phyloP scores from a whole-genome alignment of 2,888 invertebrate genomes.

The Gandaritis pyraliata region DNA sequence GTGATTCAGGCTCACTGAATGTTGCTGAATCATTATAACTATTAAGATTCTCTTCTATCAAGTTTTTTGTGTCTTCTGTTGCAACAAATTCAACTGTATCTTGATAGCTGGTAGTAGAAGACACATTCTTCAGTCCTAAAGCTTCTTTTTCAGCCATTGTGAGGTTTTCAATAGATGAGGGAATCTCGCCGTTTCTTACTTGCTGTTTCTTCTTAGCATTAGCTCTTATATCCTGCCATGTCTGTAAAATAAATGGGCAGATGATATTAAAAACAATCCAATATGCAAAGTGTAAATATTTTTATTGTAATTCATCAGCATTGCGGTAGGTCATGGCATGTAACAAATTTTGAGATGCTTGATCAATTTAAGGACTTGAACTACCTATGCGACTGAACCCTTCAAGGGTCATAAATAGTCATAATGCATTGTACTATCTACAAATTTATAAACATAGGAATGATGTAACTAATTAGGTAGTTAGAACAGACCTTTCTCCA shows the following conservation, averaged over 20 bases:
- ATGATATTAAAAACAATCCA: no score
- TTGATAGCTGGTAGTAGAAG: constrained; percentile 54
- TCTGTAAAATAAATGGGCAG: constrained; percentile 55
- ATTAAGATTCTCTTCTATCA: constrained; percentile 46
- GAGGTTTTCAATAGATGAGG: constrained; percentile 54
- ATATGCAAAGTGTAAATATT: no score
- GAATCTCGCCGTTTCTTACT: constrained; percentile 55
- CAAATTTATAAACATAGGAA: no score
- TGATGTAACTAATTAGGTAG: no score
- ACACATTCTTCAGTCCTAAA: constrained; percentile 61
- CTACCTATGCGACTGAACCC: no score
- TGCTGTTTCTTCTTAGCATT: constrained; percentile 67
- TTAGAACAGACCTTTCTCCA: constrained; percentile 68
- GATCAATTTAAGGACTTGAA: no score
- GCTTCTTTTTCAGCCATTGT: constrained; percentile 64
- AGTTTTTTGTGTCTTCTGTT: constrained; percentile 51
- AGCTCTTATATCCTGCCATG: constrained; percentile 75
- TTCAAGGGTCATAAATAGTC: no score
- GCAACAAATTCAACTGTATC: constrained; percentile 60
- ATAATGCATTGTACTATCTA: no score
- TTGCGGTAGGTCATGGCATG: no score
- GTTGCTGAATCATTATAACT: constrained; percentile 49
- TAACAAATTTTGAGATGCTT: no score
- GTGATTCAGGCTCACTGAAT: constrained; percentile 64
- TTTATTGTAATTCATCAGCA: no score